Base-by-base conservation (phyloP, 2,888 invertebrate genomes). In the Drosophila tripunctata region DNA sequence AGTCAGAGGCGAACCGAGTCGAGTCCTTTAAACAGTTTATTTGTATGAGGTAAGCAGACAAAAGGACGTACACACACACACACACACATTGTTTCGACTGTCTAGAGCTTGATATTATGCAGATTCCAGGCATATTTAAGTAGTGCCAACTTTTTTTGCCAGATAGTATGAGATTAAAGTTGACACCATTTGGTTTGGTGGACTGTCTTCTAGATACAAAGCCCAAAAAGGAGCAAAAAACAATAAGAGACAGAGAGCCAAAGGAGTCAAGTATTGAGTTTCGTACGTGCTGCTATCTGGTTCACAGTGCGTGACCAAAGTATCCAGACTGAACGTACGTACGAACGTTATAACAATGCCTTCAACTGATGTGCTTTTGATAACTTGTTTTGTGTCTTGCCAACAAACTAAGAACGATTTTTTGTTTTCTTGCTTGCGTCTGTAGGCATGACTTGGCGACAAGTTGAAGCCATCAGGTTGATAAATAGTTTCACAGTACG, bases 351-450 rank as follows among this genome's bases (percentile, higher is more conserved):
- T 52, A 65, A 56, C 61, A 64, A 57, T 55, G 58, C 47, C 67
- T 47, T 36, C 48, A 10, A 40, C 52, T 71, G 77, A 86, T 81
- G 81, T 66, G 81, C 85, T 87, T 80, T 87, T 83, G 81, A 81
- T 80, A 81, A 80, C 84, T 80, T 87, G 71, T 77, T 83, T 80
- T 40, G 69, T 75, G 50, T 36, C 41, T 31, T 57, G 19, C 7
- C 31, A 40, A 56, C 56, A 44, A 38, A 56, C 71, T 54, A 33
- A 58, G 43, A 74, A 41, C 41, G 62, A 60, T 65, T 19, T 65
- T 54, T 66, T 68, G 47, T 61, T 44, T 43, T 33, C 24, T 24
- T 24, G 24, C 35, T 7, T 22, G 10, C 7, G 54, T 14, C 64
- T 30, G 21, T 51, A 40, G 38, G 60, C 55, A 63, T 33, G 69